A percentile compares a stretch with the other conserved stretches of the same genome.
phyloP scores from a whole-genome alignment of 2,888 invertebrate genomes.

The Rambutsinella grinnellia region DNA sequence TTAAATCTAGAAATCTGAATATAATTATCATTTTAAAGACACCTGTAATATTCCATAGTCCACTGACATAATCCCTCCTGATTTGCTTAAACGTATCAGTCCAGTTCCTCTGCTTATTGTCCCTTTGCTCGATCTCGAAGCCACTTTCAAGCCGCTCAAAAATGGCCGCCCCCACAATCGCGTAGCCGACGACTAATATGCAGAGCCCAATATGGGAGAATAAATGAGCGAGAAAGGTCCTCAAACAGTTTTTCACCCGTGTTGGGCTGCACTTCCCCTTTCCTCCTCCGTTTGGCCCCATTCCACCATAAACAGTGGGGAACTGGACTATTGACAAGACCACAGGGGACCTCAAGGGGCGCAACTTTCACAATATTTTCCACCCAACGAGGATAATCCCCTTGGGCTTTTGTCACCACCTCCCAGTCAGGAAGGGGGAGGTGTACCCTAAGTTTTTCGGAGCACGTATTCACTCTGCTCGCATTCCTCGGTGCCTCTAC shows the following conservation, averaged over 20 bases:
- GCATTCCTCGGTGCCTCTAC: neutral
- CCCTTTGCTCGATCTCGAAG: constrained; percentile 77
- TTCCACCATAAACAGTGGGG: constrained; percentile 22
- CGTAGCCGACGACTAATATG: constrained; percentile 80
- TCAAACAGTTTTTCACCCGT: constrained; percentile 67
- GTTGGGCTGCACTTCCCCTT: constrained; percentile 54
- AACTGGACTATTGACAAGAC: too few species aligned
- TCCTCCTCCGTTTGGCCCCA: constrained; percentile 51
- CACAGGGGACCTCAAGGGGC: too few species aligned
- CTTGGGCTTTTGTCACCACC: neutral
- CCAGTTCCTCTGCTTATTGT: constrained; percentile 68
- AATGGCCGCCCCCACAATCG: constrained; percentile 80
- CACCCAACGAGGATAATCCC: neutral
- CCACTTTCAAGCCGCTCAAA: constrained; percentile 83
- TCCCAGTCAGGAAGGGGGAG: neutral
- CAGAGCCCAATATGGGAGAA: constrained; percentile 81
- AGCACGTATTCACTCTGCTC: neutral
- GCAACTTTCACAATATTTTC: neutral
- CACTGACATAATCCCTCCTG: constrained; percentile 77
- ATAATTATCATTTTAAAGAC: too few species aligned
- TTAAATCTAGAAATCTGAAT: too few species aligned
- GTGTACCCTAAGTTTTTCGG: too few species aligned
- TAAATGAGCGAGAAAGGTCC: constrained; percentile 73
- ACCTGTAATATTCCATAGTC: constrained; percentile 87
- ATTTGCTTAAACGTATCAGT: constrained; percentile 55